Base-by-base conservation (phyloP, 2,888 invertebrate species). In the Nemotelus pantherinus region DNA sequence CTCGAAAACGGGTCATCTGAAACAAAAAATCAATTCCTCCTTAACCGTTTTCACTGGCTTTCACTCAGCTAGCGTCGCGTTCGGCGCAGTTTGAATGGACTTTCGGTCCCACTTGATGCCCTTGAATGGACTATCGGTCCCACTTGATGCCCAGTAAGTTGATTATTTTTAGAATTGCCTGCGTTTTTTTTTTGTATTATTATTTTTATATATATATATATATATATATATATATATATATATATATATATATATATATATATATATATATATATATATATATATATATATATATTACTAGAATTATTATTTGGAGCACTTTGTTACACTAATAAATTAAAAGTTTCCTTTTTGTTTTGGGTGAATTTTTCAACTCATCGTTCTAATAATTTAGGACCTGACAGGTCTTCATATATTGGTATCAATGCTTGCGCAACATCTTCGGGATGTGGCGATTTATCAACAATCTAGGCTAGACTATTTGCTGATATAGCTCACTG, bases 381-480 rank as follows among this genome's bases (percentile, higher is more conserved):
- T 53, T 53, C 53, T 53, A 7, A 53, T 53, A 53, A 53, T 53
- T 53, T 10, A 58, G 25, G n/a, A 25, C 25, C 58, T 58, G 58
- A 6, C n/a, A 58, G 58, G 25, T 58, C 58, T 58, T 58, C 58
- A 58, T 58, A 58, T n/a, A 58, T 58, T 25, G 58, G 58, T 25
- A 58, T n/a, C 25, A 58, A 58, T 1, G 25, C 58, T 58, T 58
- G 2, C 2, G 58, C 58, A 58, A 58, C 25, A 58, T 58, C 58
- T 58, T 58, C 25, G n/a, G 58, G 58, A 58, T 1, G 9, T n/a
- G 9, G 58, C 2, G 58, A 25, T 58, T 58, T 58, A 25, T 58
- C 58, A 58, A 58, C 58, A 58, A 58, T n/a, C 1, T 1, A 58
- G 58, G 9, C 58, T 25, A 2, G 25, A 25, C n/a, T 25, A n/a